Base-by-base conservation (phyloP, 2,797 vertebrate genomes). In the Eulemur mongoz region DNA sequence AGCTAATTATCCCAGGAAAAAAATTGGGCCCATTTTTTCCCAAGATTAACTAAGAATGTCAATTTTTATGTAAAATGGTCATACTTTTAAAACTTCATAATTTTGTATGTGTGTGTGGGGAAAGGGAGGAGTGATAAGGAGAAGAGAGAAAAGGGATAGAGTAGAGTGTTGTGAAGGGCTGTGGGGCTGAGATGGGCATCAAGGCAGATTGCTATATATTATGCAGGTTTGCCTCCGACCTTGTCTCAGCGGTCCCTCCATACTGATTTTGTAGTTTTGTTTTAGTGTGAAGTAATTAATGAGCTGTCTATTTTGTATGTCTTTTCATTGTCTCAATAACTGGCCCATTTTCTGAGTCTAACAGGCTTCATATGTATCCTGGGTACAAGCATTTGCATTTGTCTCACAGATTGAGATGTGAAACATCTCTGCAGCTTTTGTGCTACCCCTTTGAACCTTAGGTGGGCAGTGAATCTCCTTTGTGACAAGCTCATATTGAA, bases 391-490 rank as follows among this genome's bases (percentile, higher is more conserved):
- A 89, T 72, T 87, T 83, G 18, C 70, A 57, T 83, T 79, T 78
- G 75, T 87, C 93, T 92, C 87, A 45, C 35, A 70, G 54, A 97
- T 72, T 94, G 93, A 96, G 93, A 93, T 70, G 50, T 88, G 93
- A 90, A 96, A 45, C 50, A 50, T 70, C 38, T 89, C 83, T 82
- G 38, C 43, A 65, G 52, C 50, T 93, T 95, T 93, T 48, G 13
- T 57, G 48, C 63, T 84, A 59, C 35, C 27, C 13, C 88, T 96
- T 40, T 81, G 76, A 96, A 96, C 72, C 65, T 80, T 80, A 72
- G 85, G 20, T 63, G n/a, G 91, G 89, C 82, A 92, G 72, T 97
- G 96, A 97, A 97, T 97, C 96, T 98, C 94, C 91, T 95, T 82
- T 78, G 40, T 96, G 96, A 97, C 96, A 97, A 89, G 75, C 78